Percentiles rank a stretch among this genome's conserved stretches.
phyloP scores from a whole-genome alignment of 2,888 invertebrate species.

The Toxonevra muliebris region DNA sequence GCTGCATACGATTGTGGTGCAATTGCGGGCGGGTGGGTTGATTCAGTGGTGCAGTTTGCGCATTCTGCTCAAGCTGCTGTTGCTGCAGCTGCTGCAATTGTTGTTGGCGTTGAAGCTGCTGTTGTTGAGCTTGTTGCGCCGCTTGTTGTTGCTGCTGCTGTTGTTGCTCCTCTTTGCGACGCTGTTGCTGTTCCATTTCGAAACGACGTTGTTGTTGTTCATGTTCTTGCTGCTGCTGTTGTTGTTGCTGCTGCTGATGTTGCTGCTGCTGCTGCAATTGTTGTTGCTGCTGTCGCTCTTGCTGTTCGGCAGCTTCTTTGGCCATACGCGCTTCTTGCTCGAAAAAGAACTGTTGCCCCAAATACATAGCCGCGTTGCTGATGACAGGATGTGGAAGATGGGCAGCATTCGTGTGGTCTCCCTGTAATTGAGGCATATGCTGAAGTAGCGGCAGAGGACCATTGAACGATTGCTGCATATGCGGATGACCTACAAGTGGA shows the following conservation, averaged over 20 bases:
- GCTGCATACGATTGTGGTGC: conserved; percentile 57
- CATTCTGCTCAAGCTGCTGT: conserved; percentile 59
- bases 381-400: conserved; percentile 71
- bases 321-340: conserved; percentile 82
- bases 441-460: conserved; percentile 69
- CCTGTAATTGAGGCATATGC: conserved; percentile 66
- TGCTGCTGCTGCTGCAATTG: conserved; percentile 66
- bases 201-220: conserved; percentile 68
- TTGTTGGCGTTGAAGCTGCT: conserved; percentile 67
- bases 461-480: conserved; percentile 71
- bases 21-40: conserved; percentile 52
- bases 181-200: conserved; percentile 70
- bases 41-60: conserved; percentile 51
- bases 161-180: conserved; percentile 61
- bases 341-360: conserved; percentile 81
- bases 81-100: conserved; percentile 66
- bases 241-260: conserved; percentile 65
- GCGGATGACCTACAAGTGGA: conserved; percentile 66
- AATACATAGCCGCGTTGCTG: conserved; percentile 77
- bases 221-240: conserved; percentile 64
- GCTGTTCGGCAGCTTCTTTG: conserved; percentile 71
- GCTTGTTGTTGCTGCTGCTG: conserved; percentile 64
- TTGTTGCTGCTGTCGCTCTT: conserved; percentile 68
- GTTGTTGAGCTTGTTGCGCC: conserved; percentile 62
- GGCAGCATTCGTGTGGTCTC: conserved; percentile 53